Evolutionary conservation across 2,113 vertebrate genomes (phyloP), one percentile per base, ranked within the genome.

Genomic region (Hippopotamus amphibius): DNA sequence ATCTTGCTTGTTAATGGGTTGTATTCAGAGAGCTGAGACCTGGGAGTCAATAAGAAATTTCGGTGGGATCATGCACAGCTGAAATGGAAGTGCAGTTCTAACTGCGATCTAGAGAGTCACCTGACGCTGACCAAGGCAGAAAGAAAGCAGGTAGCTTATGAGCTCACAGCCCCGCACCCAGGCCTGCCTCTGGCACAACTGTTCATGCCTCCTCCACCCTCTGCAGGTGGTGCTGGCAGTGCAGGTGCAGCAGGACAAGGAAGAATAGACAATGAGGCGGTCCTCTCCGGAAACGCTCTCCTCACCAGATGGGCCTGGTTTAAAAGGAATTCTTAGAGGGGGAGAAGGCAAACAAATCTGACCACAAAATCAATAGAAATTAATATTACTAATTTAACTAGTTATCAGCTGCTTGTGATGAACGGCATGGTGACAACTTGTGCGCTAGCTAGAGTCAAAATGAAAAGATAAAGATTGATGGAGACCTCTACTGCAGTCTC

Each of bases 391-490:
- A 17, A 81, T 69, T 80, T 71, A 68, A 26, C 15, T n/a, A 30
- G 68, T 30, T 43, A 74, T 61, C 59, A 83, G 69, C 26, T 26
- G 3, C 80, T 93, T 61, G 95, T 96, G 83, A 88, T 33, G 16
- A 48, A 15, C 19, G 69, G 90, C 71, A 63, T 17, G 48, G 53
- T n/a, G 16, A 41, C 77, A 26, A 96, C 37, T 55, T 50, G 15
- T 6, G 66, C 61, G 12, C 24, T 24, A 63, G 5, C 94, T 41
- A 72, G 50, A 61, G 46, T 17, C 26, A 96, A 55, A 96, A 94
- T 65, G 46, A 83, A 86, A 96, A 97, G 80, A 59, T 83, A 86
- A 69, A 93, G 91, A 74, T 1, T 90, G 84, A 92, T 41, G 66
- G 90, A 88, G 92, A 96, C 71, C 59, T 86, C n/a, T 48, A 94